Evolutionary conservation across 2,113 vertebrate species (phyloP), one percentile per base, ranked within the genome.

Genomic region (Heterotilapia buettikoferi): DNA sequence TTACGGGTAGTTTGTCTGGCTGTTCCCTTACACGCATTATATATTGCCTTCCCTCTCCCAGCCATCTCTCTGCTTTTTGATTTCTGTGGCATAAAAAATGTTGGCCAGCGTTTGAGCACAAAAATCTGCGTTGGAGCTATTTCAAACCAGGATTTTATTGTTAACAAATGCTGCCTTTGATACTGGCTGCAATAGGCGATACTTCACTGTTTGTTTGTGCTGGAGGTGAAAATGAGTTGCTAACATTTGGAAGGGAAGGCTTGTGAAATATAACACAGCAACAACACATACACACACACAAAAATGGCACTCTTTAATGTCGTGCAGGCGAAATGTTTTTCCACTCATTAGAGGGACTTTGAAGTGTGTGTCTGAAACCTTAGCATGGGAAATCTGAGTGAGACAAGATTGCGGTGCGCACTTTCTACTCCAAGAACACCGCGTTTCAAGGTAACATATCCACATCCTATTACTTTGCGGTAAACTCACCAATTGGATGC

Each of bases 91-190:
- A 92, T 92, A 89, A 94, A 95, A 94, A 94, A 90, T 89, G 87
- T 93, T 96, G 96, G 96, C 96, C 83, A 11, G 83, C 29, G 80
- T 68, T 53, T 83, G 76, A 94, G 93, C 84, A 80, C 86, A 95
- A 90, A 96, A 95, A 93, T 95, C 91, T 94, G 90, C 36, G 90
- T 82, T 96, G 96, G 96, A 96, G 90, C 88, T 6, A 52, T 92
- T 94, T 96, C 96, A 96, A 95, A 94, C 94, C 95, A 90, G 93
- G 88, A 40, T 95, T 97, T 96, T 96, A 96, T 96, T 96, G 95
- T 92, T 96, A 96, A 96, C 96, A 96, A 97, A 96, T 96, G 96
- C 93, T 93, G 93, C 90, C 91, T 96, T 96, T 96, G 94, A 96
- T 95, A 93, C 78, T 86, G 87, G 93, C 94, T 94, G 87, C 92